Conservation (phyloP, 2,888 invertebrate genomes). For the Orchesella flavescens region DNA sequence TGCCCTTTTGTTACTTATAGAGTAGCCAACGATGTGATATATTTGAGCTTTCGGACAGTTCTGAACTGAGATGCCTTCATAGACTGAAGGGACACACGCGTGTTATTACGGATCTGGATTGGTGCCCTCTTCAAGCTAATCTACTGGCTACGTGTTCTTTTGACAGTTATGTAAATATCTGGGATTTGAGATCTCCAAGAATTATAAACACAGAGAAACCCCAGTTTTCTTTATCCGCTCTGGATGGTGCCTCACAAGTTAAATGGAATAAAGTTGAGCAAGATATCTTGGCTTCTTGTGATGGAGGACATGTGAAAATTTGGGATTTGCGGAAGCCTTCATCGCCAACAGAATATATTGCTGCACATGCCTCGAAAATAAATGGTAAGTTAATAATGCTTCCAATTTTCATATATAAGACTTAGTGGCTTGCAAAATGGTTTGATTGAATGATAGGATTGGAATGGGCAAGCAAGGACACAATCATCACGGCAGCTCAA, state of each 20-base stretch:
- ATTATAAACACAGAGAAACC: conserved; percentile 78
- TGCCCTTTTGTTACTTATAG: conserved; percentile 76
- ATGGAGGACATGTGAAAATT: conserved; percentile 95
- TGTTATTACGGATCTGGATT: conserved; percentile 92
- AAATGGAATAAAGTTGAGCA: conserved; percentile 92
- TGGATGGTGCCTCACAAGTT: conserved; percentile 93
- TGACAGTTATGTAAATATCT: conserved; percentile 93
- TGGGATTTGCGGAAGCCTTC: conserved; percentile 95
- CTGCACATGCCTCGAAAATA: conserved; percentile 87
- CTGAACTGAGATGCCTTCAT: conserved; percentile 82
- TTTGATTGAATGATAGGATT: conserved; percentile 67
- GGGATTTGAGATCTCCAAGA: conserved; percentile 84
- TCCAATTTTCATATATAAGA: too few relatives aligned
- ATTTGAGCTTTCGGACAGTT: conserved; percentile 80
- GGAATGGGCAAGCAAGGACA: conserved; percentile 72
- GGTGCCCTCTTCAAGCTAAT: conserved; percentile 87
- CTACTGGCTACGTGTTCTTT: conserved; percentile 91
- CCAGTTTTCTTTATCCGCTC: conserved; percentile 85
- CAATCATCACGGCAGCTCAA: conserved; percentile 86
- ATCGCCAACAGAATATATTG: conserved; percentile 91
- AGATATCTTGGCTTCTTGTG: conserved; percentile 91
- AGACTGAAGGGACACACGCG: conserved; percentile 87
- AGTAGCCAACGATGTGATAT: conserved; percentile 91
- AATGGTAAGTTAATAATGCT: conserved; percentile 62
- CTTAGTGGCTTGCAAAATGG: too few relatives aligned